These are phyloP conservation scores for Tauraco erythrolophus DNA, from an alignment of 2,113 vertebrate species.

Conservation along the genomic window DNA sequence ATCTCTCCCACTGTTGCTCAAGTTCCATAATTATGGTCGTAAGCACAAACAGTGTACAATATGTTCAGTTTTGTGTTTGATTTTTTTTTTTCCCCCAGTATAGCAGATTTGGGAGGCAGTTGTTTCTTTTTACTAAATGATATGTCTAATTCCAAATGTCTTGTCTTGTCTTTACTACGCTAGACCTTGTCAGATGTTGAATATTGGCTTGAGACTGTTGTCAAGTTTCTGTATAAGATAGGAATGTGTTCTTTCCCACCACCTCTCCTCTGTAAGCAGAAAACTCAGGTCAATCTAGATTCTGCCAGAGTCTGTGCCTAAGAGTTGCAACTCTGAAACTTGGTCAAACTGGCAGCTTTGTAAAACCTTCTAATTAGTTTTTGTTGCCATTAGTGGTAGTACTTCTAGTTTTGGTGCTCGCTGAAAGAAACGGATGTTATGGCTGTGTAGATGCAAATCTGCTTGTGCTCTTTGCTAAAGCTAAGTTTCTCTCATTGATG, in stretches of 20 bases:
- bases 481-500: background rate
- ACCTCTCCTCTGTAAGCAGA: background rate
- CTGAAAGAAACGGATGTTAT: background rate
- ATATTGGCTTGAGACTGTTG: conserved; percentile 55
- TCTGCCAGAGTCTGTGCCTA: conserved; percentile 28
- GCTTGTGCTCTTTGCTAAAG: background rate
- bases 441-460: background rate
- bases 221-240: background rate
- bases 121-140: conserved; percentile 1
- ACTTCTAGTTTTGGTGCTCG: background rate
- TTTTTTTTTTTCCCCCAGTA: background rate
- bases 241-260: background rate
- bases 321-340: background rate
- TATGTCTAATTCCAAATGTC: background rate
- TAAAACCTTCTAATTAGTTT: background rate
- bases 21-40: background rate
- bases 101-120: conserved; percentile 36
- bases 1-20: background rate
- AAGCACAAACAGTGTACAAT: conserved; percentile 64
- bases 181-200: background rate
- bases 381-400: background rate
- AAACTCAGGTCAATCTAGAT: conserved; percentile 50
- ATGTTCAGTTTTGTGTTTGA: background rate
- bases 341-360: background rate
- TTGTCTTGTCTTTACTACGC: background rate